Conservation (phyloP, 2,113 vertebrate genomes). For the Oncorhynchus masou region DNA sequence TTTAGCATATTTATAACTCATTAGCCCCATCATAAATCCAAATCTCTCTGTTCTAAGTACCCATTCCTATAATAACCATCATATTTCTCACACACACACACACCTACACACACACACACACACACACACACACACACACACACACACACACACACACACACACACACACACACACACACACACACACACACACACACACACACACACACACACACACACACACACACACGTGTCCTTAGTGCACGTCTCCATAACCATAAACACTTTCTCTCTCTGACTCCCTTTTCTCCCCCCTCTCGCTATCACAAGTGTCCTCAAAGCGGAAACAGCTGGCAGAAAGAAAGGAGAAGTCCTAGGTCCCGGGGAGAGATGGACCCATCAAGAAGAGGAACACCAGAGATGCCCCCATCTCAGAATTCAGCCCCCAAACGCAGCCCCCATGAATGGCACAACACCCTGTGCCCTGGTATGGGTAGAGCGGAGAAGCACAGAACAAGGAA, state of each 20-base stretch:
- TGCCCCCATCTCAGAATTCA: background rate
- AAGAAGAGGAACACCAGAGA: constrained; percentile 31
- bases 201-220: constrained; percentile 8
- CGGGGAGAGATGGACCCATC: constrained; percentile 34
- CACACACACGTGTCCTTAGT: constrained; percentile 3
- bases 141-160: background rate
- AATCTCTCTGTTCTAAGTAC: too few species aligned
- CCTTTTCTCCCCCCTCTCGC: too few species aligned
- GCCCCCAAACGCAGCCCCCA: constrained; percentile 1
- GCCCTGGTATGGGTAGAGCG: background rate
- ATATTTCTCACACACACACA: background rate
- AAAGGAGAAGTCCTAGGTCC: constrained; percentile 45
- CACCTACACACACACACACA: constrained; percentile 6
- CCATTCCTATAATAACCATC: background rate
- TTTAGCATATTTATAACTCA: too few species aligned
- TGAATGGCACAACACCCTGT: constrained; percentile 19
- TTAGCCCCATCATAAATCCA: too few species aligned
- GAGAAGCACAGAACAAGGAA: constrained; percentile 21
- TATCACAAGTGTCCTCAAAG: constrained; percentile 5
- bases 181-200: background rate
- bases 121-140: background rate
- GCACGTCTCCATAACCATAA: constrained; percentile 5
- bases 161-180: background rate
- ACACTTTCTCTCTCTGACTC: too few species aligned
- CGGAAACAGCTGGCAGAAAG: constrained; percentile 36